Evolutionary conservation across 2,888 invertebrate genomes (phyloP).

Genomic region (Poecilobothrus nobilitatus): DNA sequence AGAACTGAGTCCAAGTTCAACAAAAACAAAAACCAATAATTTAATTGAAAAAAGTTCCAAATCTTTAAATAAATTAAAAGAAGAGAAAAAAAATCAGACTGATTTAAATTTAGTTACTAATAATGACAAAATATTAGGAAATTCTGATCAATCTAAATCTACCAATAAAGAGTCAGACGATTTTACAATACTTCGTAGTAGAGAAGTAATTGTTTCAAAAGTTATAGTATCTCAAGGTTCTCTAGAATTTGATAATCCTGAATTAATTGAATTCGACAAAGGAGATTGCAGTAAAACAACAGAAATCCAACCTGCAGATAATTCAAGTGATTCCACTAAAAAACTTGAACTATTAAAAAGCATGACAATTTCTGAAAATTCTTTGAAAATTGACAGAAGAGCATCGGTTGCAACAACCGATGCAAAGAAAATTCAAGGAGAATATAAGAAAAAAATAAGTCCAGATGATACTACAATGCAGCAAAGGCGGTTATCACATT

Average conservation of each 20-base stretch:
- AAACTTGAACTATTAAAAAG: not conserved
- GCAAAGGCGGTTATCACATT: not conserved
- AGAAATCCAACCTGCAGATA: not conserved
- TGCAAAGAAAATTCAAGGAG: not conserved
- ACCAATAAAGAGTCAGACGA: not conserved
- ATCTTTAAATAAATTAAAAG: not conserved
- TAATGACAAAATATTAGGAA: not conserved
- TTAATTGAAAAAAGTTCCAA: not conserved
- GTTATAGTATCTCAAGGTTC: not conserved
- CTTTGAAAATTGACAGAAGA: not conserved
- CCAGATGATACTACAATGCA: not conserved
- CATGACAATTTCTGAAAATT: not conserved
- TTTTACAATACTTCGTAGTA: not conserved
- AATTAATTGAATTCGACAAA: not conserved
- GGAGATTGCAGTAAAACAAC: not conserved
- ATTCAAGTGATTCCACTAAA: not conserved
- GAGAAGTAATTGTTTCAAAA: not conserved
- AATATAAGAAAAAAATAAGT: not conserved
- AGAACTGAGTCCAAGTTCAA: not conserved
- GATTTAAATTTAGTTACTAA: slow-evolving; percentile 1
- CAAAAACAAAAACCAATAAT: not conserved
- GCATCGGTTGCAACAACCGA: not conserved
- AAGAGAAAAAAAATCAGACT: not conserved
- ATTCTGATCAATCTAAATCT: not conserved
- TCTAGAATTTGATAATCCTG: not conserved